phyloP scores from a whole-genome alignment of 2,113 vertebrate species.

The Egretta garzetta region DNA sequence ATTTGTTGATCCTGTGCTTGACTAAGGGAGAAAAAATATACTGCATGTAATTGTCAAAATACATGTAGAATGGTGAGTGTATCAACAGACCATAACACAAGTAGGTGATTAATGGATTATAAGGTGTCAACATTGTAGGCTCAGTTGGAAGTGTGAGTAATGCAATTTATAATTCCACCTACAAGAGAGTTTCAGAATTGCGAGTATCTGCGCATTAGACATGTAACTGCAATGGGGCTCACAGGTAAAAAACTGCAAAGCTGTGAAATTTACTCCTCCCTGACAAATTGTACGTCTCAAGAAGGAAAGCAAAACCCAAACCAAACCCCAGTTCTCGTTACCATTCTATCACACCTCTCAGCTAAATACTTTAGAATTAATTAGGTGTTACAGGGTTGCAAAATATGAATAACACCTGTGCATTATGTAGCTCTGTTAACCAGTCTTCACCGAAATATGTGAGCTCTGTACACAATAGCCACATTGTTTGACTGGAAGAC shows the following conservation, averaged over 20 bases:
- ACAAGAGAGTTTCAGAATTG: slow-evolving; percentile 14
- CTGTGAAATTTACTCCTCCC: neutral
- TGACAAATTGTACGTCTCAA: neutral
- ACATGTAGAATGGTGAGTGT: neutral
- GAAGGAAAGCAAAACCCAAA: neutral
- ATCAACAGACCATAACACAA: neutral
- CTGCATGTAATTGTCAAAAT: neutral
- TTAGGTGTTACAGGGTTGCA: neutral
- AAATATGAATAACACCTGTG: neutral
- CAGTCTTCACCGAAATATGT: neutral
- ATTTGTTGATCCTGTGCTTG: neutral
- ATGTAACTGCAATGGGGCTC: neutral
- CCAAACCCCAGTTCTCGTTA: neutral
- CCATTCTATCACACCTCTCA: neutral
- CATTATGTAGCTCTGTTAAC: neutral
- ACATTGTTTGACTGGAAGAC: neutral
- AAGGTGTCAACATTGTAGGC: neutral
- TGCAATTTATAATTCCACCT: neutral
- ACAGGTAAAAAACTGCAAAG: neutral
- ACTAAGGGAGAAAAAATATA: neutral
- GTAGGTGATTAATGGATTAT: neutral
- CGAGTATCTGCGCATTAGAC: neutral
- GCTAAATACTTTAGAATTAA: neutral
- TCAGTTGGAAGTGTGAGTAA: neutral
- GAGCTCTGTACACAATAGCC: neutral